Evolutionary conservation across 2,797 vertebrate genomes (phyloP).

Genomic region (Enteromius mattozi): DNA sequence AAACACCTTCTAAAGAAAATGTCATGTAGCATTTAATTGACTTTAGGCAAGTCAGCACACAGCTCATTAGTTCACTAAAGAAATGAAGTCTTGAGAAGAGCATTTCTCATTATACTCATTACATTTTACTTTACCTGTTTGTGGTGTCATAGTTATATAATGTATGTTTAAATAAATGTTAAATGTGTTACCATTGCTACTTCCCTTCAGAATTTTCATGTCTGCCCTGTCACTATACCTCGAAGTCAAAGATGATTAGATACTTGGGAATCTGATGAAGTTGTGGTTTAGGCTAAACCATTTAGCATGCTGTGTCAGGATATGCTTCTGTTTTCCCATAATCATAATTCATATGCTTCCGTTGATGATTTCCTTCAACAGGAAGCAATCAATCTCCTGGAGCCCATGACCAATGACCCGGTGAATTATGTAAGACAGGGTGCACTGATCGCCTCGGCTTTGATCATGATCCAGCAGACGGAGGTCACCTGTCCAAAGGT

Average conservation of each 20-base stretch:
- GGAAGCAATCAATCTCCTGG: constrained; percentile 98
- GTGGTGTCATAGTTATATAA: too few relatives aligned
- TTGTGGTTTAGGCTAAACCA: neutral
- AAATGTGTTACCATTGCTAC: neutral
- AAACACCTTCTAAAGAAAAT: neutral
- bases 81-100: too few relatives aligned
- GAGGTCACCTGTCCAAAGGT: constrained; percentile 99
- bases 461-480: constrained; percentile 98
- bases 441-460: constrained; percentile 94
- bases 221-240: neutral
- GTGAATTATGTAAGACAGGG: constrained; percentile 98
- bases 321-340: neutral
- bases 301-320: neutral
- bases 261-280: neutral
- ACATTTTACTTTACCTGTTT: too few relatives aligned
- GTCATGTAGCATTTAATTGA: neutral
- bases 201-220: neutral
- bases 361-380: constrained; percentile 65
- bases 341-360: neutral
- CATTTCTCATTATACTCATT: too few relatives aligned
- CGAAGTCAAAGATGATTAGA: neutral
- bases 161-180: too few relatives aligned
- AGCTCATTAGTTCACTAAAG: too few relatives aligned
- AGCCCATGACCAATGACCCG: constrained; percentile 98
- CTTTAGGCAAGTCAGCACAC: too few relatives aligned